A percentile compares a stretch with the other conserved stretches of the same genome.
Conservation (phyloP, 2,113 vertebrate genomes). For the Engraulis encrasicolus region DNA sequence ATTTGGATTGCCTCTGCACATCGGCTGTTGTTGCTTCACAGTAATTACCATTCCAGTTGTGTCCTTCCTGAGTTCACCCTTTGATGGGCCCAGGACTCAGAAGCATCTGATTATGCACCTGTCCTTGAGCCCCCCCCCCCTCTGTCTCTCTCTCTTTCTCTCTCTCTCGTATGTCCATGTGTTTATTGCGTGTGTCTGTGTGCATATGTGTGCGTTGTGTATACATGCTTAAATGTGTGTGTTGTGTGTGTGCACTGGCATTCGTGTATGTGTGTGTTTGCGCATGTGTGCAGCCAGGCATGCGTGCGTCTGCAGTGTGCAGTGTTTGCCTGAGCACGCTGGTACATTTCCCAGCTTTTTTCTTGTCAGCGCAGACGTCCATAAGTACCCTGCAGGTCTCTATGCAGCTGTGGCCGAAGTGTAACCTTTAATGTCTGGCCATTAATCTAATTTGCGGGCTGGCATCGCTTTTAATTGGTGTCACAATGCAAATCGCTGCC, state of each 20-base stretch:
- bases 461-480: conserved; percentile 11
- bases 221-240: too few species aligned
- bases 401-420: conserved; percentile 15
- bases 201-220: neutral
- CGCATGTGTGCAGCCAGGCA: too few species aligned
- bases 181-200: neutral
- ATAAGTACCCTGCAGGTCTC: neutral
- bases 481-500: neutral
- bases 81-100: neutral
- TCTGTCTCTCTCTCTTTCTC: neutral
- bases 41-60: neutral
- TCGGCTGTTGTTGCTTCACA: neutral
- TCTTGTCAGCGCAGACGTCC: neutral
- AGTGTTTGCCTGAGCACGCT: neutral
- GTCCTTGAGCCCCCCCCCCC: too few species aligned
- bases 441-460: conserved; percentile 6
- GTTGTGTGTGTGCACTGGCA: too few species aligned
- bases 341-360: neutral
- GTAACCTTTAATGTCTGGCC: neutral
- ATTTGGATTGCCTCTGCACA: neutral
- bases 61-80: neutral
- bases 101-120: neutral
- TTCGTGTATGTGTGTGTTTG: neutral
- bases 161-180: neutral
- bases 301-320: too few species aligned